Evolutionary conservation across 2,888 invertebrate genomes (phyloP).

Genomic region (Chorisops tibialis): DNA sequence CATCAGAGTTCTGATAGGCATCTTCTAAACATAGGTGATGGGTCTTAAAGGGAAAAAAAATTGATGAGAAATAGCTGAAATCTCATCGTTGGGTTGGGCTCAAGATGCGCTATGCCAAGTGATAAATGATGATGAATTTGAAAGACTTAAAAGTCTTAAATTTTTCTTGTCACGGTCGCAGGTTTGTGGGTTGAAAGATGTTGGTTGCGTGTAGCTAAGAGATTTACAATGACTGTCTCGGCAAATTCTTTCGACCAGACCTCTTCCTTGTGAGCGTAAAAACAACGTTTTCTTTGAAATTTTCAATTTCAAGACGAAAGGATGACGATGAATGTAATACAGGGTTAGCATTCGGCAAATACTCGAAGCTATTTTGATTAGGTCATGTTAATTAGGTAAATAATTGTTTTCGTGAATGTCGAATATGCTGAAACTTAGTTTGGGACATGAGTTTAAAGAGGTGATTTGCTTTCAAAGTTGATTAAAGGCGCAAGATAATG

Average conservation of each 20-base stretch:
- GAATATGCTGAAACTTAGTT: no score
- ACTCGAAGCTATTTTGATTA: slow-evolving; percentile 29
- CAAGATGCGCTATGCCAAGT: slow-evolving; percentile 16
- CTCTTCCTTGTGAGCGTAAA: not conserved
- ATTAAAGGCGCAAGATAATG: no score
- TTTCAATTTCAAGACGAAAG: not conserved
- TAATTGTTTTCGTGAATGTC: no score
- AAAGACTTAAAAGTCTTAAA: slow-evolving; percentile 29
- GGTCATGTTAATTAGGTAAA: slow-evolving; percentile 33
- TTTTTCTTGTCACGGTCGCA: slow-evolving; percentile 31
- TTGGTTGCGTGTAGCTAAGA: not conserved
- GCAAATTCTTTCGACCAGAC: slow-evolving; percentile 25
- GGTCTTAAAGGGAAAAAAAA: not conserved
- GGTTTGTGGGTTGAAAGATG: slow-evolving; percentile 15
- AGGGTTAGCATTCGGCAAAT: not conserved
- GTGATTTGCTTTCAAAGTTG: no score
- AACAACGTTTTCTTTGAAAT: not conserved
- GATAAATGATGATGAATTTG: slow-evolving; percentile 35
- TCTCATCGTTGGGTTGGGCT: not conserved
- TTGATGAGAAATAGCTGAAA: slow-evolving; percentile 17
- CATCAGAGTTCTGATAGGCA: slow-evolving; percentile 11
- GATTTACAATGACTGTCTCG: slow-evolving; percentile 21
- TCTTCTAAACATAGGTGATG: not conserved
- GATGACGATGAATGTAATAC: not conserved
- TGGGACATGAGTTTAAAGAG: no score